Base-by-base conservation (phyloP, 1,140 invertebrate genomes). In the Psix sp. region DNA sequence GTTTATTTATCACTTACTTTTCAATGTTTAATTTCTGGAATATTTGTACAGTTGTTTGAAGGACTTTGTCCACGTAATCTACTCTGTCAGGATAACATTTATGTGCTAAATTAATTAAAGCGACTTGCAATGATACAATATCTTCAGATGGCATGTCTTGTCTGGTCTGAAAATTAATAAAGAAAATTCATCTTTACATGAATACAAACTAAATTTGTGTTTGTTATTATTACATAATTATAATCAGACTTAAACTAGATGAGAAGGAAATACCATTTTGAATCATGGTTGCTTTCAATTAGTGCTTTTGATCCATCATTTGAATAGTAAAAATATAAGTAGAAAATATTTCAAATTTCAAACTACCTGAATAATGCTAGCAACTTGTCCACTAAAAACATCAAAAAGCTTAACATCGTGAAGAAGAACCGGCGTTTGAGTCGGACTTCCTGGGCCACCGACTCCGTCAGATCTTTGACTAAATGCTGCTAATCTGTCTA, bases 381-480 rank as follows among this genome's bases (percentile, higher is more conserved):
- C 94, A 21, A 99, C 95, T 89, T 99, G 97, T 78, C 97, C 93
- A n/a, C 96, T 98, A 83, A 99, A 99, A 24, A 99, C 97, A 81
- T 99, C 97, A 89, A 99, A 99, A 0, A 99, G 88, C 80, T 97
- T 93, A 9, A 98, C 94, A 78, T 98, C 94, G 59, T 92, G 89
- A 6, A 95, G 94, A 76, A 96, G 94, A 17, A 93, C 94, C 42
- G 91, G 89, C 10, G 83, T 46, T 76, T 88, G 85, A 49, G 78
- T 87, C 2, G 85, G 85, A 74, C 85, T 87, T 51, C 85, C 85
- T 36, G 85, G 84, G 14, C 85, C 86, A 26, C 87, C 87, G 9
- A 88, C 87, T 10, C 88, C 89, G 86, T 94, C 90, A 6, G 90
- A 89, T 59, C 92, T 86, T 85, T 95, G 93, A 84, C 94, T 95